Base-by-base conservation (phyloP, 1,140 invertebrate species). In the Zaprionus tsacasi region DNA sequence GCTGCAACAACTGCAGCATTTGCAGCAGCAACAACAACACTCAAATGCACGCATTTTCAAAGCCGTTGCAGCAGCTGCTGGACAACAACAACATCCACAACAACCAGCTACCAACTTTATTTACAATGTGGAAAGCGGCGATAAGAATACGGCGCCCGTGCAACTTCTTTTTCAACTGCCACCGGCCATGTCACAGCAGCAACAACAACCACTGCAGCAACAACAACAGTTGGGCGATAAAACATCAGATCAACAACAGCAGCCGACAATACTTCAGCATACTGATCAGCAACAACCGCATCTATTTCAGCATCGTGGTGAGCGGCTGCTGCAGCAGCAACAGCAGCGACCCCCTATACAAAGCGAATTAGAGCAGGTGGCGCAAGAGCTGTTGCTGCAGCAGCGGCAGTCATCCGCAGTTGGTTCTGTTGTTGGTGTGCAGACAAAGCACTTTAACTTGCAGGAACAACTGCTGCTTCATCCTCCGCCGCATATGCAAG, bases 31-130 rank as follows among this genome's bases (percentile, higher is more conserved):
- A 63, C 86, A 93, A 38, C 91, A 85, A 67, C 86, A 92, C 55
- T 78, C 86, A 15, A 92, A 88, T 72, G 86, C 88, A 13, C 90
- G 86, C 7, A 67, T 91, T n/a, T 77, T 91, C 12, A 91, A 91
- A 93, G 72, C 93, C 92, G 75, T 92, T 88, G 57, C 82, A 91
- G 93, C 78, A 92, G 52, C 93, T 92, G 68, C 82, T 92, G 65
- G 79, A n/a, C 75, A 80, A 58, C 81, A 80, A 33, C 67, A 66
- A 13, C 78, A 74, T 35, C 83, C 73, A 40, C 82, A 81, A 33
- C 68, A 93, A 30, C 76, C 81, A 11, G 71, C 86, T 52, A 79
- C 90, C 12, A 92, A 92, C 50, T 92, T 91, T 68, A 91, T 92
- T 2, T 92, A 92, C 33, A 92, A 92, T 70, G 82, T 92, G 48